A percentile compares a stretch with the other conserved stretches of the same genome.
Evolutionary conservation across 2,888 invertebrate genomes (phyloP).

Genomic region (Leucophenga maculata): DNA sequence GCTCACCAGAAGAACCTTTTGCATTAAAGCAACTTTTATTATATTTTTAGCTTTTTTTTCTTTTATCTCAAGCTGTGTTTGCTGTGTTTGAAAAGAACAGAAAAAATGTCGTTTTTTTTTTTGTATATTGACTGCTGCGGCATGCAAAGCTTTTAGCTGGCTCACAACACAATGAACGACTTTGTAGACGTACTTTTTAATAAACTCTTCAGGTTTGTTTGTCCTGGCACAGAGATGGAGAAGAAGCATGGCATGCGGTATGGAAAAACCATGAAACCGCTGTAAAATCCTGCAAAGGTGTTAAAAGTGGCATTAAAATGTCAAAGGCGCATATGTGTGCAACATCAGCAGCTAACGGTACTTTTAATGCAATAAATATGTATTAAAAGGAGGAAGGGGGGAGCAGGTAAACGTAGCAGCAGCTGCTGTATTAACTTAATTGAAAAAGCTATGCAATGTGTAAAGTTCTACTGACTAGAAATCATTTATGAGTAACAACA

Average conservation of each 20-base stretch:
- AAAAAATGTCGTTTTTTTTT: too few species aligned
- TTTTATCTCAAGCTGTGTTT: background rate
- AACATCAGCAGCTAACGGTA: background rate
- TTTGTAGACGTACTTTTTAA: background rate
- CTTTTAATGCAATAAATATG: too few species aligned
- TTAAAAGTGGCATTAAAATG: slow-evolving; percentile 2
- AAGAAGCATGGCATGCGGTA: too few species aligned
- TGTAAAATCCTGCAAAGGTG: background rate
- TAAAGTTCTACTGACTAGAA: slow-evolving; percentile 43
- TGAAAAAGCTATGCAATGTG: slow-evolving; percentile 18
- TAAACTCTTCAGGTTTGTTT: background rate
- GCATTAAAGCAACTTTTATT: slow-evolving; percentile 19
- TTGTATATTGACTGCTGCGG: background rate
- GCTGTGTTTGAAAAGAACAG: too few species aligned
- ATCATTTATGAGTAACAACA: background rate
- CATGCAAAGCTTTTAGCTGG: background rate
- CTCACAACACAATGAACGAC: background rate
- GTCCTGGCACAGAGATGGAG: too few species aligned
- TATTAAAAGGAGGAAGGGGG: background rate
- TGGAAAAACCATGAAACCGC: background rate
- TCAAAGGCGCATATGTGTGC: slow-evolving; percentile 8
- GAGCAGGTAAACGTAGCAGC: background rate
- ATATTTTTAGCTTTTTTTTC: slow-evolving; percentile 19
- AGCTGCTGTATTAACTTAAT: too few species aligned
- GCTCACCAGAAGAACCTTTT: background rate